Evolutionary conservation across 2,113 vertebrate species (phyloP).

Genomic region (Carassius auratus): DNA sequence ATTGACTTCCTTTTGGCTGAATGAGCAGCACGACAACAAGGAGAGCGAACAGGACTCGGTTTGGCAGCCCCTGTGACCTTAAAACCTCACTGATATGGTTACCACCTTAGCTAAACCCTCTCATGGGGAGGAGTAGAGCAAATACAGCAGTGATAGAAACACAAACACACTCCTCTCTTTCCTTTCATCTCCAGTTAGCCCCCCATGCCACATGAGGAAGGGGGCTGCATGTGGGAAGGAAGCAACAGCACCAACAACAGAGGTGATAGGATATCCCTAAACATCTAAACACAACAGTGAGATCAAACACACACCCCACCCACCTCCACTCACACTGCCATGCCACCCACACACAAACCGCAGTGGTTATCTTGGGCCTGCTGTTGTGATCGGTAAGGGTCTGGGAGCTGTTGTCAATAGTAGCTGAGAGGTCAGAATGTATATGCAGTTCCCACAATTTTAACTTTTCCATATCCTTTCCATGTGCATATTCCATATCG

Average conservation of each 20-base stretch:
- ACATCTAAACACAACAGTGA: constrained; percentile 80
- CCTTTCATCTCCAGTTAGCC: constrained; percentile 72
- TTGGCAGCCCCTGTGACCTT: constrained; percentile 66
- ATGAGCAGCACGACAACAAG: constrained; percentile 42
- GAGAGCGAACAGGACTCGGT: constrained; percentile 37
- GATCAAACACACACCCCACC: constrained; percentile 69
- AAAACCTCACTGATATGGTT: constrained; percentile 72
- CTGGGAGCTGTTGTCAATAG: constrained; percentile 55
- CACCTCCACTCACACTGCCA: constrained; percentile 48
- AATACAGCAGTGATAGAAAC: constrained; percentile 76
- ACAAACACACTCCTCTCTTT: constrained; percentile 73
- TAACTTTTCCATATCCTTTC: background rate
- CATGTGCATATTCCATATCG: background rate
- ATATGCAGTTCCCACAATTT: background rate
- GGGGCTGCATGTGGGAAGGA: constrained; percentile 38
- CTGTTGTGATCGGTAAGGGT: constrained; percentile 64
- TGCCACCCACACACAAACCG: constrained; percentile 76
- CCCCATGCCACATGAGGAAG: constrained; percentile 44
- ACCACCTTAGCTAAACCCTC: constrained; percentile 70
- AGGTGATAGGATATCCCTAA: constrained; percentile 81
- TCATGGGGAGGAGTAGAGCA: constrained; percentile 68
- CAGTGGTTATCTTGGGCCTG: constrained; percentile 76
- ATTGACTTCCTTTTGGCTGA: background rate
- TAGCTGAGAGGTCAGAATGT: constrained; percentile 28
- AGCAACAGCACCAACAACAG: constrained; percentile 72